Evolutionary conservation across 2,888 invertebrate genomes (phyloP).

Genomic region (Stenodema calcarata): DNA sequence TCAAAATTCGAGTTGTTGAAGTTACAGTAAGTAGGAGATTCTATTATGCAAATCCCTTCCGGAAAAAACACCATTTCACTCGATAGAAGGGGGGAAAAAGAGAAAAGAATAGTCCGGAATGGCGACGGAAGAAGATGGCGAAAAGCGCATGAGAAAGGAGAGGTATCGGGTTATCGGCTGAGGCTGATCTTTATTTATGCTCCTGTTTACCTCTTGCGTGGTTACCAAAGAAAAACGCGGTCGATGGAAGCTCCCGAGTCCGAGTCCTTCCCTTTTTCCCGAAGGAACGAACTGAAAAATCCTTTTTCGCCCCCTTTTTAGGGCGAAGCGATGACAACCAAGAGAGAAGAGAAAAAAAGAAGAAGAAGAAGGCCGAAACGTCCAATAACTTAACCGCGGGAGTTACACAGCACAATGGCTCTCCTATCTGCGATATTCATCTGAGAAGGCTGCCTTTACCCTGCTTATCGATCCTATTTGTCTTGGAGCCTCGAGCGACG

Average conservation of each 20-base stretch:
- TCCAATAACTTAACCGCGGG: conserved; percentile 31
- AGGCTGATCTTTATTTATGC: conserved; percentile 36
- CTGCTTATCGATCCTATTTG: conserved; percentile 7
- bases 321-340: neutral
- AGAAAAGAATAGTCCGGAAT: neutral
- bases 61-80: neutral
- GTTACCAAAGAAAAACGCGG: neutral
- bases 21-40: neutral
- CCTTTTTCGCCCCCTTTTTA: neutral
- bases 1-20: too few relatives aligned
- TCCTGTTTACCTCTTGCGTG: conserved; percentile 28
- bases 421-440: neutral
- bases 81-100: neutral
- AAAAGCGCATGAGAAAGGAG: neutral
- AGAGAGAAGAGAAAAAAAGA: neutral
- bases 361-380: neutral
- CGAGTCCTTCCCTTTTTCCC: neutral
- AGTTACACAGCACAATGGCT: neutral
- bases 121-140: neutral
- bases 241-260: conserved; percentile 6
- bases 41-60: too few relatives aligned
- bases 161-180: conserved; percentile 7
- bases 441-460: neutral
- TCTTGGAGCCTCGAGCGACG: neutral
- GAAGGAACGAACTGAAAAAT: neutral